phyloP scores from a whole-genome alignment of 23 tunicate genomes.

The Styela plicata region DNA sequence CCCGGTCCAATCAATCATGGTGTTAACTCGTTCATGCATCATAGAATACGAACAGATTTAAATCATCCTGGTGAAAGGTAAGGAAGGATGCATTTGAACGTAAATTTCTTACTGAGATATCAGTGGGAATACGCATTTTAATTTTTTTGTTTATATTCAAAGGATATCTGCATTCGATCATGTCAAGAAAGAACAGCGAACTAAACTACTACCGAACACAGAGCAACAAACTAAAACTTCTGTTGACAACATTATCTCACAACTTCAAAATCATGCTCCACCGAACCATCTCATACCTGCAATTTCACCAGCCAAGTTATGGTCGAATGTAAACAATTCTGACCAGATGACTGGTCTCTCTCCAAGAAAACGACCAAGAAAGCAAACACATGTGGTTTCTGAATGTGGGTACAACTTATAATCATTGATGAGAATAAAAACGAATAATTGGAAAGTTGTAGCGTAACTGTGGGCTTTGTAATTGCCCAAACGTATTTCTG shows the following conservation, averaged over 20 bases:
- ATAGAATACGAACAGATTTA: conserved; percentile 9
- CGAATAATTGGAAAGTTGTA: too few species aligned
- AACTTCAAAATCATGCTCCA: conserved; percentile 3
- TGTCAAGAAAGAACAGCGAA: conserved; percentile 1
- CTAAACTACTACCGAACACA: too few species aligned
- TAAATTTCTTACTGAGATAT: too few species aligned
- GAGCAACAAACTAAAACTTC: neutral
- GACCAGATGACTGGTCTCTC: conserved; percentile 44
- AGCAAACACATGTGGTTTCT: conserved; percentile 83
- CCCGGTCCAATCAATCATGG: conserved; percentile 3
- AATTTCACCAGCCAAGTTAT: conserved; percentile 5
- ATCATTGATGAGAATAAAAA: too few species aligned
- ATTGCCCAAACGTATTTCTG: too few species aligned
- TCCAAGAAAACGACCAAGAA: conserved; percentile 86
- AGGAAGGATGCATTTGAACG: too few species aligned
- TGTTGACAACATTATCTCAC: neutral
- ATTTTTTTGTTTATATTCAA: too few species aligned
- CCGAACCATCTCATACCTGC: neutral
- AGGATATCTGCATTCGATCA: conserved; percentile 6
- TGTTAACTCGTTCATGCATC: conserved; percentile 13
- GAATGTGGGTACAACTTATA: conserved; percentile 51
- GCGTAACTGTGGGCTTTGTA: too few species aligned
- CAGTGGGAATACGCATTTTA: too few species aligned
- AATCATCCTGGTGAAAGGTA: neutral
- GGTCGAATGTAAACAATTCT: neutral